Base-by-base conservation (phyloP, 2,113 vertebrate genomes). In the Cyphomyrus discorhynchus region DNA sequence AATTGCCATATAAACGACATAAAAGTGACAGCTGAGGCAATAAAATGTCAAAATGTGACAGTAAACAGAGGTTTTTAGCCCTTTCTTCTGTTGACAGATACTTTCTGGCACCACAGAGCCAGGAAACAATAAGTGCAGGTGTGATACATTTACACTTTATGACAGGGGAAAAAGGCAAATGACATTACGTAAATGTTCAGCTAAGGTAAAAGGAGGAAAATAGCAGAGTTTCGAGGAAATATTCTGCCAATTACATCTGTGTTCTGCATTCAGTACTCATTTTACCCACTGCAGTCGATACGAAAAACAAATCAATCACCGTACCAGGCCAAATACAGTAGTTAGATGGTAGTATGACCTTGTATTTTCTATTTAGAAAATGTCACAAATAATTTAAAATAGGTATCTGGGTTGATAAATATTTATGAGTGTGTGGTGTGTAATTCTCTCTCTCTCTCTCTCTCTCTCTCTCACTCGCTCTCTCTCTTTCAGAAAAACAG, bases 341-440 rank as follows among this genome's bases (percentile, higher is more conserved):
- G 39, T 53, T 86, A 31, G 6, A 52, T 53, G 27, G n/a, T 52
- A 86, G 11, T 17, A 31, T 6, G 27, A 47, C 47, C 24, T 15
- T 86, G 85, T 5, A 56, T 53, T 50, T 56, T 86, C 47, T 53
- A 86, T 87, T 87, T 87, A 53, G 24, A 53, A 87, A 87, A 35
- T 8, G 24, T 35, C 17, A 31, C 50, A 86, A 86, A 86, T 46
- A 87, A 39, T 35, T 56, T 56, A 35, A 21, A 87, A 87, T 31
- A 87, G 50, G 85, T 53, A 27, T 87, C 50, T 87, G 31, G 1
- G 6, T 17, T 50, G 45, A 35, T 87, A 87, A 87, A 87, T 87
- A 53, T 87, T 87, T 53, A 87, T 49, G 50, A 52, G 42, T 24
- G 9, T 86, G 21, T 31, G 10, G 21, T 19, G 19, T 47, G 49